These are phyloP conservation scores for Trichopria drosophilae DNA, from an alignment of 2,888 invertebrate genomes.

Conservation along the genomic window DNA sequence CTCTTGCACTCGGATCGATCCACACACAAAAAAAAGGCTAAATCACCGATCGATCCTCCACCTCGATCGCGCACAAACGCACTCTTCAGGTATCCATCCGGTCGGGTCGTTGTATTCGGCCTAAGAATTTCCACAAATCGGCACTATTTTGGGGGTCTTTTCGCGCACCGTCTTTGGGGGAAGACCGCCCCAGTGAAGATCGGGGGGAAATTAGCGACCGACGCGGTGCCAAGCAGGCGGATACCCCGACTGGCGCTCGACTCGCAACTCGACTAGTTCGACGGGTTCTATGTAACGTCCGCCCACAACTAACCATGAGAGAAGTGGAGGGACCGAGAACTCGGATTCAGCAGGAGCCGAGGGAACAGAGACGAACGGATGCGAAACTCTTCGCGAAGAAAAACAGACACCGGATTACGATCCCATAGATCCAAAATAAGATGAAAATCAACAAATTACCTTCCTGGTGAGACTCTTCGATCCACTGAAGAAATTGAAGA, in stretches of 20 bases:
- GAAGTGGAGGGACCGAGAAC: slow-evolving; percentile 11
- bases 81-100: too few species aligned
- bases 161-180: too few species aligned
- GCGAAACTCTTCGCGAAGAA: slow-evolving; percentile 1
- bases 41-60: not conserved
- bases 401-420: too few species aligned
- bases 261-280: slow-evolving; percentile 47
- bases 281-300: slow-evolving; percentile 52
- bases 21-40: slow-evolving; percentile 13
- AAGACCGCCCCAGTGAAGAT: not conserved
- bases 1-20: too few species aligned
- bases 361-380: not conserved
- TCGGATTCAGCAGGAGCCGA: slow-evolving; percentile 4
- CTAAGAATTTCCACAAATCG: too few species aligned
- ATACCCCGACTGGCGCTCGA: slow-evolving; percentile 32
- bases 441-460: too few species aligned
- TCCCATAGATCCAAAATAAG: too few species aligned
- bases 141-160: too few species aligned
- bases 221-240: slow-evolving; percentile 15
- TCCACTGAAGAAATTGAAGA: too few species aligned
- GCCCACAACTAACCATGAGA: slow-evolving; percentile 45
- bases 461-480: too few species aligned
- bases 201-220: slow-evolving; percentile 4
- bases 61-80: not conserved
- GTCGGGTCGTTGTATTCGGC: too few species aligned